Base-by-base conservation (phyloP, 2,888 invertebrate species). In the Erynnis tages region DNA sequence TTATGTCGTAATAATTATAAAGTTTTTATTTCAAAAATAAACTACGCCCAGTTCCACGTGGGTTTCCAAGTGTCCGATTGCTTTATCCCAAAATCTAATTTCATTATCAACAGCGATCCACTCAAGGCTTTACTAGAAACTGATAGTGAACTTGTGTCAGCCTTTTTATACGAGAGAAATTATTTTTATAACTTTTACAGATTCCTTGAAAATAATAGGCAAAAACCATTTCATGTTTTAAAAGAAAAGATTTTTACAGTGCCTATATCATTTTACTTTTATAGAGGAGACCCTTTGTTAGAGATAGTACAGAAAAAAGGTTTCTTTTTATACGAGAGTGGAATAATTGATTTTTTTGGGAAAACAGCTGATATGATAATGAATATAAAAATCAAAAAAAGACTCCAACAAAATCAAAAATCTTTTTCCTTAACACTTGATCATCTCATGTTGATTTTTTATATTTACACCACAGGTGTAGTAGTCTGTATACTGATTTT, bases 1-100 rank as follows among this genome's bases (percentile, higher is more conserved):
- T 14, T 37, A 5, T 47, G 47, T 19, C 6, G 29, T 4, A 19
- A 34, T 19, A 16, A 37, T 13, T 47, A 13, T 47, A 47, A 2
- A 10, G 29, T 47, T 11, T 47, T 19, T 4, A 6, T 47, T n/a
- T 37, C 47, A 5, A 13, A 17, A 19, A 8, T 30, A 8, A 38
- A 27, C n/a, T 37, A 37, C 19, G 19, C 29, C 10, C 19, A 30
- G 7, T 48, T 48, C 14, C 4, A 5, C 1, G n/a, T 29, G 7
- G 47, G 38, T 19, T 27, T 48, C 5, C 29, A 27, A 14, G 13
- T 13, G 21, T 17, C 38, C 10, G 30, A 38, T 48, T 48, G 47
- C 13, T 13, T 11, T n/a, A 30, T 48, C 14, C 19, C 47, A 16
- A 38, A 30, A 10, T 13, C 21, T n/a, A 48, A 38, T 29, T 38